phyloP scores from a whole-genome alignment of 92 coral and sea anemone genomes.

The Paragorgia papillata region DNA sequence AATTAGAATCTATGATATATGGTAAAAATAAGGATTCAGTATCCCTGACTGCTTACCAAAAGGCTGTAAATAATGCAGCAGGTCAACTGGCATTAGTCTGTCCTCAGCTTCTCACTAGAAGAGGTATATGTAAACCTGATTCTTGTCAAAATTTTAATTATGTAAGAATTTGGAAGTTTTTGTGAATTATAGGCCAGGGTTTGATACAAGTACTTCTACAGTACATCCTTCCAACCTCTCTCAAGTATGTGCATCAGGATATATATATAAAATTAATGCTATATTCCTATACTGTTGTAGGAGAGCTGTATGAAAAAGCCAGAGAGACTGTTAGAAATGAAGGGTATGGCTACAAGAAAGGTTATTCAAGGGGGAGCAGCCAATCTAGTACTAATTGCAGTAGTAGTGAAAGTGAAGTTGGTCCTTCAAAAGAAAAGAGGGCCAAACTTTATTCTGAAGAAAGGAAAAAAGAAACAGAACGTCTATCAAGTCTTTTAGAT shows the following conservation, averaged over 20 bases:
- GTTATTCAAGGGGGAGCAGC: slow-evolving; percentile 49
- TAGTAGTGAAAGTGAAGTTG: slow-evolving; percentile 16
- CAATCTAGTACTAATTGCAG: not conserved
- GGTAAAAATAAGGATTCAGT: slow-evolving; percentile 4
- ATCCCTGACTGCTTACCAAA: slow-evolving; percentile 16
- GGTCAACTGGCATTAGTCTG: slow-evolving; percentile 16
- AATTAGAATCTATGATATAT: not conserved
- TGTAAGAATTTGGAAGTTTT: too few species aligned
- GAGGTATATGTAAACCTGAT: too few species aligned
- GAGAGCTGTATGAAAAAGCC: slow-evolving; percentile 61
- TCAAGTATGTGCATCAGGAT: too few species aligned
- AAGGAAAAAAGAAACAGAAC: slow-evolving; percentile 37
- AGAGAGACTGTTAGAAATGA: slow-evolving; percentile 44
- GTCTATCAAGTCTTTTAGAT: slow-evolving; percentile 35
- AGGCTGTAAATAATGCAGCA: slow-evolving; percentile 32
- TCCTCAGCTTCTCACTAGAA: slow-evolving; percentile 16
- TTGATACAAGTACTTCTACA: too few species aligned
- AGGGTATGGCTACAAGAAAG: slow-evolving; percentile 49
- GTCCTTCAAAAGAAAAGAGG: slow-evolving; percentile 41
- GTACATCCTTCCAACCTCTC: too few species aligned
- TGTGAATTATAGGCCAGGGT: too few species aligned
- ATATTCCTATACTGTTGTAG: slow-evolving; percentile 23
- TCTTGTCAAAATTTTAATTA: too few species aligned
- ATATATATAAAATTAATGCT: too few species aligned
- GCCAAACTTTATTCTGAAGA: slow-evolving; percentile 55